These are phyloP conservation scores for Sitodiplosis mosellana DNA, from an alignment of 1,140 invertebrate species.

Conservation along the genomic window DNA sequence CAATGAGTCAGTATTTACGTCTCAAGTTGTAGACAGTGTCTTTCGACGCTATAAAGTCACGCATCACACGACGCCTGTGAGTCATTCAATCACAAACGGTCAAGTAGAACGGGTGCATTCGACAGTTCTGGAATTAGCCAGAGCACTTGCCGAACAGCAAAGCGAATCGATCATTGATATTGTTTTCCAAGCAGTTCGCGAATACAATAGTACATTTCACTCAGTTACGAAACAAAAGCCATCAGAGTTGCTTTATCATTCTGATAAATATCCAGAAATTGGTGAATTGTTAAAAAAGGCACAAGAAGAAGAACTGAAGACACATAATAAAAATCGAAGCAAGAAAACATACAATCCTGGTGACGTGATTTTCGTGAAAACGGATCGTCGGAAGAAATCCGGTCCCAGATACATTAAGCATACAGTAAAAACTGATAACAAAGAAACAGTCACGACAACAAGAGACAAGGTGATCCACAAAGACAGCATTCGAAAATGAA, in stretches of 20 bases:
- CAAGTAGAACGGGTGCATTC: conserved; percentile 10
- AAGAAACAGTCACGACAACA: no score
- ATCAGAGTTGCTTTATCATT: background rate
- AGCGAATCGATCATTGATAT: conserved; percentile 3
- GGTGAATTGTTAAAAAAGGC: no score
- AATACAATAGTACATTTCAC: conserved; percentile 9
- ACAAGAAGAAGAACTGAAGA: no score
- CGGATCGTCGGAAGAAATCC: no score
- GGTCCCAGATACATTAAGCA: no score
- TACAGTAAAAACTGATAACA: no score
- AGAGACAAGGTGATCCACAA: no score
- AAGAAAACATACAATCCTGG: no score
- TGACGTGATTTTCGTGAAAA: no score
- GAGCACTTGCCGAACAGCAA: conserved; percentile 4
- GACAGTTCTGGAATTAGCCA: conserved; percentile 7
- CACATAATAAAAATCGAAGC: no score
- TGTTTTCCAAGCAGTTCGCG: conserved; percentile 4
- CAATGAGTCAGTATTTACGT: conserved; percentile 6
- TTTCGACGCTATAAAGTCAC: conserved; percentile 3
- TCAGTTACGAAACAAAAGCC: conserved; percentile 2
- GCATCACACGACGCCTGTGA: conserved; percentile 3
- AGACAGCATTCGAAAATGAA: no score
- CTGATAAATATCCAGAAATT: background rate
- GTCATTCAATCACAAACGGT: conserved; percentile 8
- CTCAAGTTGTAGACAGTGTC: conserved; percentile 1